Evolutionary conservation across 2,888 invertebrate species (phyloP), one percentile per base, ranked within the genome.

Genomic region (Macrosiphum euphorbiae): DNA sequence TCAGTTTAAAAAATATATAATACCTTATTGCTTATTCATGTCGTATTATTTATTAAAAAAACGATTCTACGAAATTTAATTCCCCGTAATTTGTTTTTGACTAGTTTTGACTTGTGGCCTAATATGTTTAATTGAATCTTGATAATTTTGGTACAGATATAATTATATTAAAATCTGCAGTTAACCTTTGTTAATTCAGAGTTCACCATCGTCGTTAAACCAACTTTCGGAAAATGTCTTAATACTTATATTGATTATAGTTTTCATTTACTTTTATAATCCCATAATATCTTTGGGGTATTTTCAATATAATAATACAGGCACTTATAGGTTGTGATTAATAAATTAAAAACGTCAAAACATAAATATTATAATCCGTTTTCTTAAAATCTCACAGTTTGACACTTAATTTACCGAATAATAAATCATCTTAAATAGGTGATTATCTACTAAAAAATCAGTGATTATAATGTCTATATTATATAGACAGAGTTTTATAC

Each of bases 271-370:
- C 5, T 85, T 85, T 52, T 16, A 28, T 90, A 90, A 90, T 90
- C 78, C 52, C 16, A 84, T 13, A 84, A 84, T 13, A 84, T 85
- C 13, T 52, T 41, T 16, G 35, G 8, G n/a, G 26, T 35, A 78
- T 90, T 44, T 61, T 41, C 10, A 44, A 58, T 58, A 28, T 41
- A 47, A 44, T 61, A 20, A 47, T 89, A 16, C 26, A 52, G 16
- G 52, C 50, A 78, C 0, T 7, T 52, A 67, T 67, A 67, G 35
- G 1, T 67, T 16, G 35, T 55, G 41, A 91, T 91, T 85, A 85
- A 85, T 91, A 52, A 91, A 91, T 91, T 84, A 84, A 91, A 91
- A 91, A 91, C 55, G 91, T 55, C 52, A 90, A 78, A 35, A 7
- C 35, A 67, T 35, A 26, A 78, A 47, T 41, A 55, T 55, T 35